These are phyloP conservation scores for Petromus typicus DNA, from an alignment of 2,113 vertebrate species.

Conservation along the genomic window DNA sequence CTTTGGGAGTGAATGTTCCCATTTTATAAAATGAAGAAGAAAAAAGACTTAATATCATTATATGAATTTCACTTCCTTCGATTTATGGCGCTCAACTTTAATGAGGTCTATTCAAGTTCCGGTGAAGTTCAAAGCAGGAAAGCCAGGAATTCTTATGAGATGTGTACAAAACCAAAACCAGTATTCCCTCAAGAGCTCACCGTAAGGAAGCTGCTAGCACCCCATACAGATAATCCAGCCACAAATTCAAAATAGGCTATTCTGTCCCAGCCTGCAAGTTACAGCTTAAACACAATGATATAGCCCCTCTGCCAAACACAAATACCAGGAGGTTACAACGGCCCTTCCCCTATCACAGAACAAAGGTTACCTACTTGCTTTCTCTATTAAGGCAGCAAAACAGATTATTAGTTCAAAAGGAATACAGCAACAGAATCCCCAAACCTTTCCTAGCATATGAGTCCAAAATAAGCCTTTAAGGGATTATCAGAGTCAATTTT, in stretches of 20 bases:
- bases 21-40: constrained; percentile 25
- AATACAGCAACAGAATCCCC: not conserved
- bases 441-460: not conserved
- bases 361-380: not conserved
- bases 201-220: not conserved
- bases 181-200: not conserved
- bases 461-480: constrained; percentile 21
- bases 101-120: not conserved
- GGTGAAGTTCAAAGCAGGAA: not conserved
- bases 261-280: not conserved
- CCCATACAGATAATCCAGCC: not conserved
- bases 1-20: not conserved
- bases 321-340: not conserved
- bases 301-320: not conserved
- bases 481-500: not conserved
- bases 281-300: not conserved
- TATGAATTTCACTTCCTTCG: constrained; percentile 21
- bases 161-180: not conserved
- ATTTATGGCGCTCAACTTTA: not conserved
- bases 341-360: not conserved
- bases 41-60: not conserved
- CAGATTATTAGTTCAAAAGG: not conserved
- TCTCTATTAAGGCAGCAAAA: not conserved
- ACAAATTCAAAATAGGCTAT: not conserved
- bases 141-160: not conserved